Conservation (phyloP, 2,888 invertebrate species). For the Rhagonycha lutea region DNA sequence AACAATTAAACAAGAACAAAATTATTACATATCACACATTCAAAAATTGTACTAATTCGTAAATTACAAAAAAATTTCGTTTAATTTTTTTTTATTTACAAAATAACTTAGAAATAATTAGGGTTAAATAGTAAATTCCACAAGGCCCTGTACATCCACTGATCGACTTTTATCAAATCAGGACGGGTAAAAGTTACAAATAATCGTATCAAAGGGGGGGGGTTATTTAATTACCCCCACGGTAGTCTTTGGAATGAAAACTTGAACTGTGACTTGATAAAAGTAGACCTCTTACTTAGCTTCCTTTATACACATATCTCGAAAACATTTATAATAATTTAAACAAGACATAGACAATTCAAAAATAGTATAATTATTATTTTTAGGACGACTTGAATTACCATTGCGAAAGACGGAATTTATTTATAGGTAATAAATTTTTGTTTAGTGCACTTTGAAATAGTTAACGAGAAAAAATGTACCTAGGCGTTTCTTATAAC, state of each 20-base stretch:
- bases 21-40: slow-evolving; percentile 25
- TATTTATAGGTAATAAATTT: neutral
- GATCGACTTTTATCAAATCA: neutral
- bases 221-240: neutral
- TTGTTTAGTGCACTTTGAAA: slow-evolving; percentile 27
- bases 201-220: neutral
- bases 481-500: neutral
- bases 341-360: slow-evolving; percentile 10
- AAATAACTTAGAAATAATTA: neutral
- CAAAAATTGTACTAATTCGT: slow-evolving; percentile 26
- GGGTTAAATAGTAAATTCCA: neutral
- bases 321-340: slow-evolving; percentile 25
- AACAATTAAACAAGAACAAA: slow-evolving; percentile 18
- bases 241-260: neutral
- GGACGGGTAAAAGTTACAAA: neutral
- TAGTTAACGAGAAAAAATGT: neutral
- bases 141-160: neutral
- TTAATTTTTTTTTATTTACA: neutral
- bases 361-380: slow-evolving; percentile 16
- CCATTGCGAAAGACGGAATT: slow-evolving; percentile 20
- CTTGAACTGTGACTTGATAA: neutral
- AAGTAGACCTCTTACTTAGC: neutral
- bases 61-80: slow-evolving; percentile 5
- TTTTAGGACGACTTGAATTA: slow-evolving; percentile 19
- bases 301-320: slow-evolving; percentile 8